A percentile compares a stretch with the other conserved stretches of the same genome.
Evolutionary conservation across 1,140 invertebrate species (phyloP).

Genomic region (Galleria mellonella): DNA sequence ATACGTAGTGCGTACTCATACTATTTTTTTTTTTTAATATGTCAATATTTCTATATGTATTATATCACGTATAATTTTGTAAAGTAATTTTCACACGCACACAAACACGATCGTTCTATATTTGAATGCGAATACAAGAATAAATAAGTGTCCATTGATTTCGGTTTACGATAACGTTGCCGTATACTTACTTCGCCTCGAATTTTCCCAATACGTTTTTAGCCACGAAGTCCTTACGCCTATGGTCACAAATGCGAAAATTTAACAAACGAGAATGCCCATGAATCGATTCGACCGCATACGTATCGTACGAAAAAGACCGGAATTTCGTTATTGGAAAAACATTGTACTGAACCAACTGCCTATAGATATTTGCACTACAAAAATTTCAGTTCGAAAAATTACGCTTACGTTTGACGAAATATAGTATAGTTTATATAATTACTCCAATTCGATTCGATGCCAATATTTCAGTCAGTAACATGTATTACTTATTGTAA

Average conservation of each 20-base stretch:
- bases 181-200: neutral
- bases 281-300: neutral
- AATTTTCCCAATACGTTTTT: neutral
- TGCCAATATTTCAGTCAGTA: too few relatives aligned
- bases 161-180: neutral
- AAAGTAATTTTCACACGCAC: too few relatives aligned
- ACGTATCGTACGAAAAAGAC: neutral
- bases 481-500: too few relatives aligned
- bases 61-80: too few relatives aligned
- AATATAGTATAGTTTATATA: too few relatives aligned
- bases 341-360: neutral
- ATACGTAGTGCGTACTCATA: too few relatives aligned
- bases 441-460: too few relatives aligned
- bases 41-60: too few relatives aligned
- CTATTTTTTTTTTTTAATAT: too few relatives aligned
- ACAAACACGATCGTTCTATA: too few relatives aligned
- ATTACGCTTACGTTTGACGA: too few relatives aligned
- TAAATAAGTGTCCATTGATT: neutral
- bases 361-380: neutral
- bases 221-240: neutral
- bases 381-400: neutral
- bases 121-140: neutral
- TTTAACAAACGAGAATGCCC: neutral
- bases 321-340: constrained; percentile 2
- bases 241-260: neutral